Evolutionary conservation across 2,888 invertebrate genomes (phyloP).

Genomic region (Platycheirus albimanus): DNA sequence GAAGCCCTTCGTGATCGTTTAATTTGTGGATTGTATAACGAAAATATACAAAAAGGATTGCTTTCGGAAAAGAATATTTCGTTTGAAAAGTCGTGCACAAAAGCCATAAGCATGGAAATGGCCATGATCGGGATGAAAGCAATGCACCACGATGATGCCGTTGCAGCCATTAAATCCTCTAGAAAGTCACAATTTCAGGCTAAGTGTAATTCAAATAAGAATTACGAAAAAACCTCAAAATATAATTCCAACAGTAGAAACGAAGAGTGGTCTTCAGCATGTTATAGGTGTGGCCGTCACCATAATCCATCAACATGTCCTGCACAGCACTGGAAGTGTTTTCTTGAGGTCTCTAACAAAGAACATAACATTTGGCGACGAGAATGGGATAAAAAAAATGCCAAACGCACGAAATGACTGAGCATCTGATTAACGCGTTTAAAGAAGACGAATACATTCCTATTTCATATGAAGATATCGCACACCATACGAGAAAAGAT

Average conservation of each 20-base stretch:
- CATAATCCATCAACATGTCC: too few relatives aligned
- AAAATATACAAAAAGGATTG: too few relatives aligned
- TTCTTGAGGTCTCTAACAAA: too few relatives aligned
- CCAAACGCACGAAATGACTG: conserved; percentile 11
- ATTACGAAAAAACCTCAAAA: conserved; percentile 25
- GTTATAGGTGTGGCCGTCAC: too few relatives aligned
- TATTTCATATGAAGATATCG: conserved; percentile 19
- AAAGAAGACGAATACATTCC: neutral
- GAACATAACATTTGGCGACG: too few relatives aligned
- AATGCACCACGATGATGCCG: conserved; percentile 32
- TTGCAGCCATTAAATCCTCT: conserved; percentile 2
- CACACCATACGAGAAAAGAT: conserved; percentile 24
- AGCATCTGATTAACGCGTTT: conserved; percentile 11
- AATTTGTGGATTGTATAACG: too few relatives aligned
- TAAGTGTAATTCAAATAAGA: conserved; percentile 3
- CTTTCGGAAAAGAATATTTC: too few relatives aligned
- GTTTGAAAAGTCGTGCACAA: too few relatives aligned
- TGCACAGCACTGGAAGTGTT: too few relatives aligned
- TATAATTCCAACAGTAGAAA: conserved; percentile 13
- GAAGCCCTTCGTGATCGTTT: too few relatives aligned
- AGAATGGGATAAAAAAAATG: too few relatives aligned
- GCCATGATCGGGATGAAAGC: conserved; percentile 30
- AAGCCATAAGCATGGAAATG: conserved; percentile 32
- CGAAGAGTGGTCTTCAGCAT: neutral
- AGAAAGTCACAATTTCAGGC: neutral